phyloP scores from a whole-genome alignment of 2,888 invertebrate genomes.

The Meloe dianella region DNA sequence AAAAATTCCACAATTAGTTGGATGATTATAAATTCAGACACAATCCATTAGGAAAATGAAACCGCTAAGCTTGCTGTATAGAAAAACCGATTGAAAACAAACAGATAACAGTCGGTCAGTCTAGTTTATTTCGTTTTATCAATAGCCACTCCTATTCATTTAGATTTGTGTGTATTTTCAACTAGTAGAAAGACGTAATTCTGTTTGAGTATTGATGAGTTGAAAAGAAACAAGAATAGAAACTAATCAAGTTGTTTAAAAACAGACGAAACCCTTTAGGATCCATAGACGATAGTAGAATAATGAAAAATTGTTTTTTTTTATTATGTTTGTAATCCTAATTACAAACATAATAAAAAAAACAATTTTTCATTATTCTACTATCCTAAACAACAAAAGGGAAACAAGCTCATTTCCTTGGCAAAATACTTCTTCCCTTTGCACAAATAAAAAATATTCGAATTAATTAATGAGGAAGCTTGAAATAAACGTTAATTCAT shows the following conservation, averaged over 20 bases:
- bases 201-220: neutral
- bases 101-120: constrained; percentile 19
- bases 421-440: no score
- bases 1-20: neutral
- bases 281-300: neutral
- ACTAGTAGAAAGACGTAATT: neutral
- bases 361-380: no score
- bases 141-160: neutral
- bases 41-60: constrained; percentile 44
- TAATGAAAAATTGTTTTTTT: no score
- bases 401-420: no score
- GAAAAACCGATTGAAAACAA: constrained; percentile 23
- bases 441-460: no score
- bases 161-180: neutral
- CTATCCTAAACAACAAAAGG: no score
- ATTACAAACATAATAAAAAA: no score
- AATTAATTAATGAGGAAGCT: no score
- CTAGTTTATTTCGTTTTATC: neutral
- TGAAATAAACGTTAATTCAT: no score
- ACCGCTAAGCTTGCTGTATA: constrained; percentile 30
- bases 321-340: no score
- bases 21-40: neutral
- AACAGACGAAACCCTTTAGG: neutral
- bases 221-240: neutral
- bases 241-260: neutral